A percentile compares a stretch with the other conserved stretches of the same genome.
These are phyloP conservation scores for Gonioctena quinquepunctata DNA, from an alignment of 1,140 invertebrate genomes.

Conservation along the genomic window DNA sequence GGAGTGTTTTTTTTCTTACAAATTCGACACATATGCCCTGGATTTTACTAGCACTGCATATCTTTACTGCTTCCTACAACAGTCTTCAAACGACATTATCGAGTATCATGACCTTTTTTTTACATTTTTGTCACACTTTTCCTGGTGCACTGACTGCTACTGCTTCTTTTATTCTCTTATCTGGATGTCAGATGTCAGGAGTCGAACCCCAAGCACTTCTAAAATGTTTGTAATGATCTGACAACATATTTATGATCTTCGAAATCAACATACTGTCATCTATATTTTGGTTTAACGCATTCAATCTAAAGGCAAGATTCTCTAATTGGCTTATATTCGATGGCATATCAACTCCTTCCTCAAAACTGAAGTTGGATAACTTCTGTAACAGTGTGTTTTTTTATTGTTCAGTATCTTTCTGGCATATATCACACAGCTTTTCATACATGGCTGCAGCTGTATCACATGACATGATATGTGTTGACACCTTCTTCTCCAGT, in stretches of 20 bases:
- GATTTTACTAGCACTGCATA: neutral
- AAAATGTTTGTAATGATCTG: neutral
- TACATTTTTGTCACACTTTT: neutral
- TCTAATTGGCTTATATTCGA: neutral
- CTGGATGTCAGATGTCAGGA: neutral
- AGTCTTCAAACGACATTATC: no score
- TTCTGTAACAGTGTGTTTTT: no score
- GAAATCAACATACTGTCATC: neutral
- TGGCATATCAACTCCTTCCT: neutral
- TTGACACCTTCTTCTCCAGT: neutral
- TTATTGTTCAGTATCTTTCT: neutral
- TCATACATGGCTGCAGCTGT: neutral
- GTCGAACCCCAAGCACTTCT: neutral
- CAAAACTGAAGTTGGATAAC: no score
- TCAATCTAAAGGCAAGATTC: neutral
- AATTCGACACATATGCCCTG: neutral
- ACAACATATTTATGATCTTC: neutral
- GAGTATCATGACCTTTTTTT: no score
- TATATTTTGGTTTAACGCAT: neutral
- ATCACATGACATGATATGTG: no score
- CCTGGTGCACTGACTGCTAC: neutral
- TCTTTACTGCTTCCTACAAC: neutral
- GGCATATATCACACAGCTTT: neutral
- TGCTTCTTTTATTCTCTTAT: neutral
- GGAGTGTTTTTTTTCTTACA: neutral